These are phyloP conservation scores for Hofmannophila pseudospretella DNA, from an alignment of 2,888 invertebrate species.

Conservation along the genomic window DNA sequence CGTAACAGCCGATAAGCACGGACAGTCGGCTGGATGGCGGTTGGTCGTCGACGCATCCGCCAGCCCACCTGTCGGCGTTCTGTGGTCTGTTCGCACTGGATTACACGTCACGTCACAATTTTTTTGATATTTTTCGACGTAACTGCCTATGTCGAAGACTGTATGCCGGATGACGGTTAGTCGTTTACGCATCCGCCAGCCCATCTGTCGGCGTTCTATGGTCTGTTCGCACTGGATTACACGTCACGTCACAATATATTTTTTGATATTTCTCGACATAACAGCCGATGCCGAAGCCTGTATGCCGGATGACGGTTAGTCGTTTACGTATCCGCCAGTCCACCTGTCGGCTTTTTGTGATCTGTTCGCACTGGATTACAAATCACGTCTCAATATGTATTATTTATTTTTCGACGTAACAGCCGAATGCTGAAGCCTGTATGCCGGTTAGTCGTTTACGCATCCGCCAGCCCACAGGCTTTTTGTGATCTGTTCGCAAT, in stretches of 20 bases:
- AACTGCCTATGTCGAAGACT: slow-evolving; percentile 64
- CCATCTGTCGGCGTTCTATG: slow-evolving; percentile 19
- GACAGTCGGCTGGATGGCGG: slow-evolving; percentile 28
- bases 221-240: slow-evolving; percentile 20
- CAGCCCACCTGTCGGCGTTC: slow-evolving; percentile 22
- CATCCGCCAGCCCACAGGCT: slow-evolving; percentile 42
- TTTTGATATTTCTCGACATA: slow-evolving; percentile 27
- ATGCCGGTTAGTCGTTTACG: slow-evolving; percentile 34
- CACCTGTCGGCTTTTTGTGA: slow-evolving; percentile 19
- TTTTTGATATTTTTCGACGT: slow-evolving; percentile 22
- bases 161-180: slow-evolving; percentile 20
- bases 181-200: slow-evolving; percentile 52
- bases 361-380: slow-evolving; percentile 21
- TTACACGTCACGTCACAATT: slow-evolving; percentile 18
- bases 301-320: slow-evolving; percentile 19
- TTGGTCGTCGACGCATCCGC: slow-evolving; percentile 53
- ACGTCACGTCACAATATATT: slow-evolving; percentile 21
- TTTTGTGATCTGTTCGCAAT: slow-evolving; percentile 21
- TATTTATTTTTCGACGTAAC: slow-evolving; percentile 35
- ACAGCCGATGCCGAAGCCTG: slow-evolving; percentile 62
- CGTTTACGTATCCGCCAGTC: slow-evolving; percentile 51
- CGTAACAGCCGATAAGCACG: slow-evolving; percentile 65
- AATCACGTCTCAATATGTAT: slow-evolving; percentile 20
- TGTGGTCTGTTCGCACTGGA: slow-evolving; percentile 21
- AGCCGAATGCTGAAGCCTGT: slow-evolving; percentile 40